A percentile compares a stretch with the other conserved stretches of the same genome.
These are phyloP conservation scores for Leptinotarsa texana DNA, from an alignment of 1,140 invertebrate genomes.

Conservation along the genomic window DNA sequence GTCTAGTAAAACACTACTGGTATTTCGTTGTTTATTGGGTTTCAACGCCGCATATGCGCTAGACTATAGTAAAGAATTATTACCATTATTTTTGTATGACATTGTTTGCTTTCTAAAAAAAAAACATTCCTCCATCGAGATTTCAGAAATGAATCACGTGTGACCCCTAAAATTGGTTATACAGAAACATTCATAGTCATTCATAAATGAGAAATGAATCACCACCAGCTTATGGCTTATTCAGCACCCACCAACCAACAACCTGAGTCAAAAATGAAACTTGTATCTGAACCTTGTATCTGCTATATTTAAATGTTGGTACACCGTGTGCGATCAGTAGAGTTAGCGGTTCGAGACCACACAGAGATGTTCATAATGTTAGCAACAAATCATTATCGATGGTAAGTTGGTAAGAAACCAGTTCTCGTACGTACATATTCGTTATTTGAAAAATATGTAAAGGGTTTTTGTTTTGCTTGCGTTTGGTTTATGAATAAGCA, in stretches of 20 bases:
- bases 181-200: too few relatives aligned
- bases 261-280: not conserved
- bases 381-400: slow-evolving; percentile 28
- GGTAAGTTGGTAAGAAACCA: slow-evolving; percentile 24
- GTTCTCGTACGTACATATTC: slow-evolving; percentile 21
- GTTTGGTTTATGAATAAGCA: slow-evolving; percentile 6
- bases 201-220: too few relatives aligned
- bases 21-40: too few relatives aligned
- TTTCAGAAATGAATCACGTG: too few relatives aligned
- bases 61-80: too few relatives aligned
- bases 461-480: slow-evolving; percentile 14
- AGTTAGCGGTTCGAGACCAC: slow-evolving; percentile 27
- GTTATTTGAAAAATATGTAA: slow-evolving; percentile 25
- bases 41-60: too few relatives aligned
- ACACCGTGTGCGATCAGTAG: slow-evolving; percentile 19
- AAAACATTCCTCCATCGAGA: too few relatives aligned
- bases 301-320: slow-evolving; percentile 18
- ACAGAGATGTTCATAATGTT: slow-evolving; percentile 22
- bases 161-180: too few relatives aligned
- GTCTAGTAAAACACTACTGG: too few relatives aligned
- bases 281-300: slow-evolving; percentile 1
- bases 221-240: too few relatives aligned
- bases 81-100: too few relatives aligned
- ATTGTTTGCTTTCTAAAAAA: too few relatives aligned
- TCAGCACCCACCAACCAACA: not conserved